Evolutionary conservation across 2,888 invertebrate species (phyloP), one percentile per base, ranked within the genome.

Genomic region (Leptinotarsa peninsularis): DNA sequence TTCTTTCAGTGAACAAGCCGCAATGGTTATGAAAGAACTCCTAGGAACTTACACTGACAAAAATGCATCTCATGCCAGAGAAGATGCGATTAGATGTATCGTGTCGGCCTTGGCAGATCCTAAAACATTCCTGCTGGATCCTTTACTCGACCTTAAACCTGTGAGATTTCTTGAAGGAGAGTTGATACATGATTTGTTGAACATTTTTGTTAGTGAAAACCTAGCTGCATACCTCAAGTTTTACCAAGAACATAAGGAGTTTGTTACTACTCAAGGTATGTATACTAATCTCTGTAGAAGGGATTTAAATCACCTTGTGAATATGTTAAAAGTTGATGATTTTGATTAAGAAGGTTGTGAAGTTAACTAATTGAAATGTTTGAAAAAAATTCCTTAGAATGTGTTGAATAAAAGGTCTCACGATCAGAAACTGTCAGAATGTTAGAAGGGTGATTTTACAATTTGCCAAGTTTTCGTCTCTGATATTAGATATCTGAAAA

Each of bases 21-120:
- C 97, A 21, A 96, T 97, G 88, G 97, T 98, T 4, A 99, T 99
- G 99, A 94, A 98, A 78, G 98, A 98, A 88, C 90, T 99, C 1
- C 90, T 99, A 74, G 96, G 97, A 33, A 98, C 99, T 0, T 99
- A 99, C 88, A 98, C 98, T 33, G 95, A 97, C 77, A 98, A 98
- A 85, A 98, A 98, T 89, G 99, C 99, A 0, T 96, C 96, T 2
- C 95, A 97, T 80, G 99, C 99, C 0, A 92, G 98, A 80, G 98
- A 98, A 87, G 99, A 99, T 90, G 99, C 99, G 2, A 96, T 96
- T 85, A 93, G 95, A 85, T 99, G 99, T 88, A 98, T 99, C 85
- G 94, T 96, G 18, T 96, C 98, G 2, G 98, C 98, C 23, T 90
- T 99, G 74, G 97, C 96, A 10, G 98, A 99, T 89, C 98, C 98